Percentiles rank a stretch among this genome's conserved stretches.
Conservation (phyloP, 2,113 vertebrate species). For the Hyperopisus bebe region DNA sequence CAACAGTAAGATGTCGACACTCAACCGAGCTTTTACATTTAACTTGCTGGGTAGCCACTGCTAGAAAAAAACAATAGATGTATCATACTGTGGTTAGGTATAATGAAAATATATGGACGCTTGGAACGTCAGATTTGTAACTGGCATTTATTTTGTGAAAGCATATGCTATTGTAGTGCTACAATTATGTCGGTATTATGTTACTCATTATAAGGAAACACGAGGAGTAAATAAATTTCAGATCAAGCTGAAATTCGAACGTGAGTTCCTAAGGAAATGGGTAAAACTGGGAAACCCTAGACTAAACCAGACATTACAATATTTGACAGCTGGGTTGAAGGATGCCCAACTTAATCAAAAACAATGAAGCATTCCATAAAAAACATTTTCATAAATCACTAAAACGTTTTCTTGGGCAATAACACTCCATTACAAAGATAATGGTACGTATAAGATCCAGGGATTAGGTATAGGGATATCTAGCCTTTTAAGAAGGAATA, state of each 20-base stretch:
- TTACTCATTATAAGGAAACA: not conserved
- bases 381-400: constrained; percentile 1
- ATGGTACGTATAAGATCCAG: not conserved
- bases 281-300: not conserved
- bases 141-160: not conserved
- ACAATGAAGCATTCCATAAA: not conserved
- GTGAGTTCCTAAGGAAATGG: not conserved
- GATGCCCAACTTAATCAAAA: not conserved
- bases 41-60: not conserved
- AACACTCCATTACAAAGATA: not conserved
- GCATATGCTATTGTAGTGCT: not conserved
- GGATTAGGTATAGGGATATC: not conserved
- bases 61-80: not conserved
- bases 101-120: not conserved
- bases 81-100: not conserved
- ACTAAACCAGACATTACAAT: not conserved
- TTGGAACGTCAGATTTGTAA: not conserved
- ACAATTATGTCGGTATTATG: not conserved
- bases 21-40: not conserved
- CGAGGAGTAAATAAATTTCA: not conserved
- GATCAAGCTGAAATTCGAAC: not conserved
- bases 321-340: not conserved
- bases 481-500: not conserved
- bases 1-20: not conserved
- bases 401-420: not conserved